Conservation (phyloP, 2,113 vertebrate species). For the Poicephalus gulielmi region DNA sequence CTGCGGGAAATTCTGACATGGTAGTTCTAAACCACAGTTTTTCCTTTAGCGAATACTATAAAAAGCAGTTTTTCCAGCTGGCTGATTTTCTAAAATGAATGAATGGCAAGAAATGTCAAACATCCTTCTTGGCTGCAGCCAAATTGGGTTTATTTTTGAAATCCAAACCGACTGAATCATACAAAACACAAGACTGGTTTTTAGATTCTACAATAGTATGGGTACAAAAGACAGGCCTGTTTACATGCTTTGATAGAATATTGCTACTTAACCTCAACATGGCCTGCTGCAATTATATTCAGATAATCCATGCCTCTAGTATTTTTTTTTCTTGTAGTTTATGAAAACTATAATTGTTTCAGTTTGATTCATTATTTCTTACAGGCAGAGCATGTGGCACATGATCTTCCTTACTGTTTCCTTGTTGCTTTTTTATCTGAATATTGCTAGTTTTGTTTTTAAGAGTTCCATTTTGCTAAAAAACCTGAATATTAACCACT, state of each 20-base stretch:
- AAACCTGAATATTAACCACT: neutral
- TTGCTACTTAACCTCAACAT: neutral
- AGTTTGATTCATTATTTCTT: conserved; percentile 55
- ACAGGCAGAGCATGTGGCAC: neutral
- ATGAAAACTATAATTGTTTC: conserved; percentile 60
- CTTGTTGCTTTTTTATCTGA: neutral
- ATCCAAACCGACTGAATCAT: conserved; percentile 35
- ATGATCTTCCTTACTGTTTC: neutral
- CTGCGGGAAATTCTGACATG: conserved; percentile 46
- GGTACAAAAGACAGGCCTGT: conserved; percentile 6
- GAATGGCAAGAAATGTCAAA: conserved; percentile 56
- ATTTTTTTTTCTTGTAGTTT: conserved; percentile 8
- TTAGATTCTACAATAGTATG: conserved; percentile 52
- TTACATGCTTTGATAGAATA: conserved; percentile 54
- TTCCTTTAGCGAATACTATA: conserved; percentile 18
- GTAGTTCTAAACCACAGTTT: conserved; percentile 15
- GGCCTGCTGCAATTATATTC: conserved; percentile 30
- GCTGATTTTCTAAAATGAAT: conserved; percentile 50
- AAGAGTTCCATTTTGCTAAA: neutral
- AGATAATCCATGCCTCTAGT: neutral
- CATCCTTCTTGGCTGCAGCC: conserved; percentile 42
- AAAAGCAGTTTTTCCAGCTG: conserved; percentile 51
- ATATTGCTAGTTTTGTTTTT: neutral
- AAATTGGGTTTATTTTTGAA: conserved; percentile 31
- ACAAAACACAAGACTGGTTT: conserved; percentile 62